These are phyloP conservation scores for Tachina grossa DNA, from an alignment of 2,888 invertebrate species.

Conservation along the genomic window DNA sequence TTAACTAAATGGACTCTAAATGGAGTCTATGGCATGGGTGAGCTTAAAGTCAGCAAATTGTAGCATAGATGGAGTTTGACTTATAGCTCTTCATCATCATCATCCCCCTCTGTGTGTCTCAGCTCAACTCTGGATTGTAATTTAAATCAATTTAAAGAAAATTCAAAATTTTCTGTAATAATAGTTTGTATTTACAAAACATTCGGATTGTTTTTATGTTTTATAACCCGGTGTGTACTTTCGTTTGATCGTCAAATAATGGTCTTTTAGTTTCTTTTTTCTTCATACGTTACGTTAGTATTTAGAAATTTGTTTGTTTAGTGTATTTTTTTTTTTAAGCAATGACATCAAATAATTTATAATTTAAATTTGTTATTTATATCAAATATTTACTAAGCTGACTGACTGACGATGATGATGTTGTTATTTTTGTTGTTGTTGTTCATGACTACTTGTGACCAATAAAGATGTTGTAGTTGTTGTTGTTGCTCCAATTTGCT, in stretches of 20 bases:
- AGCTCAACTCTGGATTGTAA: constrained; percentile 75
- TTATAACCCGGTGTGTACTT: constrained; percentile 17
- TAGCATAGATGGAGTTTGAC: neutral
- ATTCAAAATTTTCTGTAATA: constrained; percentile 19
- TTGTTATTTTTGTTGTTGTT: neutral
- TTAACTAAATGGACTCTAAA: constrained; percentile 50
- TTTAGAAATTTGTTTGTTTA: constrained; percentile 43
- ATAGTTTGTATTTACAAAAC: neutral
- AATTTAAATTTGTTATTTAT: constrained; percentile 64
- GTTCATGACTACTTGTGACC: constrained; percentile 49
- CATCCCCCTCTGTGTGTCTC: neutral
- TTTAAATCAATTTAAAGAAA: constrained; percentile 78
- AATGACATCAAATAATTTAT: constrained; percentile 69
- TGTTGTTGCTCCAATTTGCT: constrained; percentile 45
- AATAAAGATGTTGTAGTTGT: constrained; percentile 53
- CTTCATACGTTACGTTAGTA: constrained; percentile 28
- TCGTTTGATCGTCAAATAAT: constrained; percentile 36
- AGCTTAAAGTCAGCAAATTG: constrained; percentile 25
- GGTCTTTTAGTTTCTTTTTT: constrained; percentile 13
- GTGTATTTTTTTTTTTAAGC: constrained; percentile 34
- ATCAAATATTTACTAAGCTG: constrained; percentile 34
- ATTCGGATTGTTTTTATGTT: constrained; percentile 9
- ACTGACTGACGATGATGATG: constrained; percentile 1
- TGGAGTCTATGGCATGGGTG: constrained; percentile 67
- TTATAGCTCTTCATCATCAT: neutral